A percentile compares a stretch with the other conserved stretches of the same genome.
Evolutionary conservation across 1,140 invertebrate species (phyloP).

Genomic region (Drosophila tsacasi): DNA sequence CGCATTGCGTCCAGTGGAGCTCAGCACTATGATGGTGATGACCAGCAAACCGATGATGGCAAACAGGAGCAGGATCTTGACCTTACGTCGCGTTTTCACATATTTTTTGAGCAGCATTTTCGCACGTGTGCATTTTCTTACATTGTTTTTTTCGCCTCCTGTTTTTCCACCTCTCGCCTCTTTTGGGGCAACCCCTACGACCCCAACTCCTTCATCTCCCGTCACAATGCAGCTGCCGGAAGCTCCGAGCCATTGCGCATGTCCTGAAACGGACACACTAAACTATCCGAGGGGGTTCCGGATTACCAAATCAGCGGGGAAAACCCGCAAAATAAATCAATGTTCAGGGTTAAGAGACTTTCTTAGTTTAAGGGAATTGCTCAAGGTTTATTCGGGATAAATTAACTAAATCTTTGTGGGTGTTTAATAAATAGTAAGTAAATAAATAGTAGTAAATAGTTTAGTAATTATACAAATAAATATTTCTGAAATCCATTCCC

Average conservation of each 20-base stretch:
- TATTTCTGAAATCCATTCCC: slow-evolving; percentile 10
- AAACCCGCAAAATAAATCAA: neutral
- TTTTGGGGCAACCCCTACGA: slow-evolving; percentile 16
- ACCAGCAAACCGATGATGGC: slow-evolving; percentile 76
- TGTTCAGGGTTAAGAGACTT: neutral
- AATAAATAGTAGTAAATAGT: neutral
- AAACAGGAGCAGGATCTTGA: slow-evolving; percentile 78
- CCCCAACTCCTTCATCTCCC: slow-evolving; percentile 10
- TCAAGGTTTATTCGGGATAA: neutral
- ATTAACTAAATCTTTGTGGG: neutral
- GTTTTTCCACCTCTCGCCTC: slow-evolving; percentile 31
- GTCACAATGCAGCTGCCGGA: slow-evolving; percentile 56
- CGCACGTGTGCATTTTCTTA: slow-evolving; percentile 63
- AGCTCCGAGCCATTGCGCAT: slow-evolving; percentile 68
- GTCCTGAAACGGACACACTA: slow-evolving; percentile 69
- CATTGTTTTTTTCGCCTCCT: slow-evolving; percentile 54
- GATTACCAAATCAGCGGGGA: neutral
- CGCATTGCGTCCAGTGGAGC: slow-evolving; percentile 54
- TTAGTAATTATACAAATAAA: neutral
- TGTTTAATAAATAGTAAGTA: no score
- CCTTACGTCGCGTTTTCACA: slow-evolving; percentile 82
- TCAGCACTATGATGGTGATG: slow-evolving; percentile 73
- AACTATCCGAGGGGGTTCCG: slow-evolving; percentile 40
- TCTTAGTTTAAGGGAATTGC: neutral
- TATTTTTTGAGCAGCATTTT: slow-evolving; percentile 84